Evolutionary conservation across 2,797 vertebrate genomes (phyloP).

Genomic region (Tokudaia tokunoshimensis): DNA sequence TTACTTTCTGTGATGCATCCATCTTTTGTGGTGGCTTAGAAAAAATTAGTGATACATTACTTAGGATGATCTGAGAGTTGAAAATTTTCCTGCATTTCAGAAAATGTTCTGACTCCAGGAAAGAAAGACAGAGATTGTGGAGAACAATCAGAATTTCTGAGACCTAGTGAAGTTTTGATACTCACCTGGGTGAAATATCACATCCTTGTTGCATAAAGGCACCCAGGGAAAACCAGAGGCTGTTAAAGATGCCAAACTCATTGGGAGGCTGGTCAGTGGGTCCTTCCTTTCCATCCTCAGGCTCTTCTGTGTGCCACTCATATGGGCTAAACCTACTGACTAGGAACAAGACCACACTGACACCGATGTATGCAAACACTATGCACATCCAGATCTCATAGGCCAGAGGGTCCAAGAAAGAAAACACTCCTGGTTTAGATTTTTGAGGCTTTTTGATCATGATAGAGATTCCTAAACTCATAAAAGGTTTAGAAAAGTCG

Average conservation of each 20-base stretch:
- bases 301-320: slow-evolving; percentile 98
- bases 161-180: slow-evolving; percentile 79
- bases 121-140: neutral
- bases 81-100: neutral
- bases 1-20: neutral
- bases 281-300: slow-evolving; percentile 96
- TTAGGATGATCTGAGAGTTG: slow-evolving; percentile 16
- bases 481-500: slow-evolving; percentile 99
- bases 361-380: slow-evolving; percentile 99
- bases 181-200: slow-evolving; percentile 98
- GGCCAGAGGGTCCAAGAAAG: slow-evolving; percentile 98
- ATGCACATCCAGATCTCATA: slow-evolving; percentile 99
- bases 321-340: slow-evolving; percentile 99
- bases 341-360: slow-evolving; percentile 99
- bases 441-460: slow-evolving; percentile 99
- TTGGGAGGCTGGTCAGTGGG: slow-evolving; percentile 98
- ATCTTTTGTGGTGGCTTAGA: neutral
- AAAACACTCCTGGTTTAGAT: slow-evolving; percentile 99
- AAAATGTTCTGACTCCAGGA: neutral
- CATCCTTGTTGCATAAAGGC: slow-evolving; percentile 99
- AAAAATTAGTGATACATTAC: neutral
- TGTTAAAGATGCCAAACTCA: slow-evolving; percentile 99
- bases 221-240: slow-evolving; percentile 99
- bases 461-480: slow-evolving; percentile 99
- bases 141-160: neutral